Conservation (phyloP, 2,888 invertebrate species). For the Leptinotarsa juncta region DNA sequence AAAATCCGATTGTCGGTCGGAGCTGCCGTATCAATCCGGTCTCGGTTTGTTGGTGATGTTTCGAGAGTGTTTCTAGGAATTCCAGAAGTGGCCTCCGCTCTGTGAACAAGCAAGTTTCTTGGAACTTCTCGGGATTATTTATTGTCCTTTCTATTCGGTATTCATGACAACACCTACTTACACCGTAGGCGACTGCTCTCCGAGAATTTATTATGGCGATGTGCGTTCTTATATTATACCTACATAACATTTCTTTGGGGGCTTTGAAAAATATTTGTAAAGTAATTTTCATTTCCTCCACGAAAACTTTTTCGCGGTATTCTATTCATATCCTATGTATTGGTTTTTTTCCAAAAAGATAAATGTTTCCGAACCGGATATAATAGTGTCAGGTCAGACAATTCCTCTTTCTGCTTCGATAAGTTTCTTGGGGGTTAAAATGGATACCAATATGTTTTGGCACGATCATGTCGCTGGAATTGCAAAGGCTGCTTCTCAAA, state of each 20-base stretch:
- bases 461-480: no score
- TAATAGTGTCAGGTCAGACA: no score
- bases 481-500: no score
- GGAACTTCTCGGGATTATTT: conserved; percentile 39
- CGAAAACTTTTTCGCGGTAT: no score
- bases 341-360: no score
- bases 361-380: no score
- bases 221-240: background rate
- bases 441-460: no score
- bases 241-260: background rate
- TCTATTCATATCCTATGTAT: no score
- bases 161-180: conserved; percentile 34
- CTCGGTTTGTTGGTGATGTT: conserved; percentile 16
- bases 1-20: background rate
- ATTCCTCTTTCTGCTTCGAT: no score
- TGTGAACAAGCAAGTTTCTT: conserved; percentile 28
- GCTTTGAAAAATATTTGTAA: background rate
- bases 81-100: conserved; percentile 32
- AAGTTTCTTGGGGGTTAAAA: no score
- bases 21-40: background rate
- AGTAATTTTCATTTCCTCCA: background rate
- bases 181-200: conserved; percentile 18
- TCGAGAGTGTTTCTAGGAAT: conserved; percentile 30
- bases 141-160: conserved; percentile 38
- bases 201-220: conserved; percentile 9